A percentile compares a stretch with the other conserved stretches of the same genome.
phyloP scores from a whole-genome alignment of 2,797 vertebrate species.

The Neostethus bicornis region DNA sequence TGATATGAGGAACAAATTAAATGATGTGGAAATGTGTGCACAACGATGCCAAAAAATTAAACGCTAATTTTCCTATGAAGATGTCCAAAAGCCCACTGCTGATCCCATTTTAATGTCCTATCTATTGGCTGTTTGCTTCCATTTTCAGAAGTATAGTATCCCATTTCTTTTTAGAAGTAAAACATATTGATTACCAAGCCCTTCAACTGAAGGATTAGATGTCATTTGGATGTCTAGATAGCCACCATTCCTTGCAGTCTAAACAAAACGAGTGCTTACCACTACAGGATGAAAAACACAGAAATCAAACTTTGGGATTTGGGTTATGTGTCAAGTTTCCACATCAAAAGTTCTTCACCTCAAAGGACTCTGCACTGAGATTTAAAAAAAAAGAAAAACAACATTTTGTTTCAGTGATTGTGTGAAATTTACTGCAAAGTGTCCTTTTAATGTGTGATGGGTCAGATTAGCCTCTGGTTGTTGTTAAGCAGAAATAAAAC shows the following conservation, averaged over 20 bases:
- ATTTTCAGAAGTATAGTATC: too few relatives aligned
- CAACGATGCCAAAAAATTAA: conserved; percentile 5
- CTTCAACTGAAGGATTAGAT: background rate
- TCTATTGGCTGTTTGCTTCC: background rate
- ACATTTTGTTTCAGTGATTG: background rate
- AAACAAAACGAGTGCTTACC: background rate
- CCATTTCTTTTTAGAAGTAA: background rate
- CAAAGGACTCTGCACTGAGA: conserved; percentile 6
- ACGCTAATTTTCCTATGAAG: conserved; percentile 12
- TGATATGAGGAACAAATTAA: conserved; percentile 13
- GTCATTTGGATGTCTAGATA: background rate
- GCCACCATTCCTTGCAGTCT: background rate
- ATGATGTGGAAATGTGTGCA: conserved; percentile 11
- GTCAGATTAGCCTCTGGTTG: conserved; percentile 90
- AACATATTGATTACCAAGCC: background rate
- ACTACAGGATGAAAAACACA: background rate
- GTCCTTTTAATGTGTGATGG: conserved; percentile 46
- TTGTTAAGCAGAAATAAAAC: conserved; percentile 50
- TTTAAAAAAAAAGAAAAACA: conserved; percentile 2
- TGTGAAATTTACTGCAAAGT: conserved; percentile 2
- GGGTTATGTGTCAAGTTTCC: conserved; percentile 8
- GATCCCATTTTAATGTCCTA: background rate
- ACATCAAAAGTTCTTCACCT: conserved; percentile 6
- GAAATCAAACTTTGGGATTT: background rate
- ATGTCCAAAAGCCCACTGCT: background rate